Conservation (phyloP, 2,797 vertebrate genomes). For the Astyanax mexicanus region DNA sequence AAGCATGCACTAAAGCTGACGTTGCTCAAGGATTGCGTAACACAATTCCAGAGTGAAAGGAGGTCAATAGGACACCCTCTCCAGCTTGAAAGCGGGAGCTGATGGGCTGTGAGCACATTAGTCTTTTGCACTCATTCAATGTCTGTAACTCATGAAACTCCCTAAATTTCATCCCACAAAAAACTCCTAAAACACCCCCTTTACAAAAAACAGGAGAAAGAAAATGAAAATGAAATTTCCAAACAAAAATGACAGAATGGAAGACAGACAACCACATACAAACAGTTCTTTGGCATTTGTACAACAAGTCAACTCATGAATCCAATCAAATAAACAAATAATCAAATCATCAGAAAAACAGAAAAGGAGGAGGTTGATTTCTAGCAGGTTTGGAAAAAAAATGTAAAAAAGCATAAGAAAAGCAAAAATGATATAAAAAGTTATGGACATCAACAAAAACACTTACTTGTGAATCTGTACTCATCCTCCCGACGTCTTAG, state of each 20-base stretch:
- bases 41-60: background rate
- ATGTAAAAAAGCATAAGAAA: conserved; percentile 52
- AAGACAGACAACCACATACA: background rate
- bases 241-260: no score
- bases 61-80: background rate
- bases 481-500: conserved; percentile 93
- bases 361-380: background rate
- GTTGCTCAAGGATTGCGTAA: background rate
- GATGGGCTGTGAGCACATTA: background rate
- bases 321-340: conserved; percentile 9
- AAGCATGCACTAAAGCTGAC: background rate
- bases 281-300: conserved; percentile 58
- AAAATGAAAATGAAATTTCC: no score
- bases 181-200: no score
- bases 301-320: conserved; percentile 45
- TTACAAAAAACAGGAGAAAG: no score
- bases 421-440: conserved; percentile 41
- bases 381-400: conserved; percentile 9
- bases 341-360: background rate
- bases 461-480: conserved; percentile 96
- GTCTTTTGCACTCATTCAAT: background rate
- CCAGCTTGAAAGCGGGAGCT: background rate
- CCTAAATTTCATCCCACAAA: no score
- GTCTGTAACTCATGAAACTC: background rate
- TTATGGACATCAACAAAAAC: conserved; percentile 41